A percentile compares a stretch with the other conserved stretches of the same genome.
These are phyloP conservation scores for Ammospiza caudacuta DNA, from an alignment of 2,113 vertebrate genomes.

Conservation along the genomic window DNA sequence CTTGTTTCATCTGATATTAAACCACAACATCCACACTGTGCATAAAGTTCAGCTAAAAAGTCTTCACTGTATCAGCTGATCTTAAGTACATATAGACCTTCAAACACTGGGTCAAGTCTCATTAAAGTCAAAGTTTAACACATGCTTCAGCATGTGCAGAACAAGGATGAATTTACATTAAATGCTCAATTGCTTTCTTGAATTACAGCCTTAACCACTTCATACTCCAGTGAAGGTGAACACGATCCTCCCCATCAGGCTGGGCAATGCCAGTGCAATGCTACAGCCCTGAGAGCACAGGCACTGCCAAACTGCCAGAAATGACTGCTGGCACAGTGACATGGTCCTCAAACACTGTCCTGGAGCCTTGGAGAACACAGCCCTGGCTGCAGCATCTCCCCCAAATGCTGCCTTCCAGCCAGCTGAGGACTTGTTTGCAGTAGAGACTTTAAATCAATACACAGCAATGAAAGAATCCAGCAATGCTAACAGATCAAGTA, in stretches of 20 bases:
- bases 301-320: constrained; percentile 38
- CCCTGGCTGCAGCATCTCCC: background rate
- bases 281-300: constrained; percentile 10
- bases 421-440: constrained; percentile 50
- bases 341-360: background rate
- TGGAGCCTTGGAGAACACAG: background rate
- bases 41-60: background rate
- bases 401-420: background rate
- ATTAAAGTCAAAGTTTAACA: constrained; percentile 45
- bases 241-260: background rate
- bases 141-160: background rate
- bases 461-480: constrained; percentile 39
- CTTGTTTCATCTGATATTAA: constrained; percentile 20
- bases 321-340: background rate
- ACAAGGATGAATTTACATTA: constrained; percentile 38
- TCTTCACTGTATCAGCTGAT: background rate
- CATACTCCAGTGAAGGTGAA: constrained; percentile 23
- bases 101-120: constrained; percentile 11
- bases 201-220: constrained; percentile 25
- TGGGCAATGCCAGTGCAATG: background rate
- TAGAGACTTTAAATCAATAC: constrained; percentile 65
- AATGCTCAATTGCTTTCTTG: constrained; percentile 46
- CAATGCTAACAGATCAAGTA: constrained; percentile 53
- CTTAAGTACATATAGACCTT: constrained; percentile 17
- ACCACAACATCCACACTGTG: background rate